Evolutionary conservation across 2,113 vertebrate species (phyloP), one percentile per base, ranked within the genome.

Genomic region (Tachysurus vachellii): DNA sequence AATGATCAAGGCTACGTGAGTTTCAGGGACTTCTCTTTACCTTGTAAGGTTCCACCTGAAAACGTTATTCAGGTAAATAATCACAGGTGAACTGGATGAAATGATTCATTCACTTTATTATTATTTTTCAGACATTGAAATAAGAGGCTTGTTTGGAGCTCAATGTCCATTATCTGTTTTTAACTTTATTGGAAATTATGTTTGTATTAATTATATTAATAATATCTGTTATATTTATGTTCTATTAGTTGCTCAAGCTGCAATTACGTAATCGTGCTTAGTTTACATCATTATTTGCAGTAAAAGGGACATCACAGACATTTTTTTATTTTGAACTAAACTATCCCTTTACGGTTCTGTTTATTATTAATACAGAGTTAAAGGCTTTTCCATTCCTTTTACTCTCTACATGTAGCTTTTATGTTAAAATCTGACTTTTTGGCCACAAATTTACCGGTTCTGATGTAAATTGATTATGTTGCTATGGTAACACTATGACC

Each of bases 1-100:
- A 79, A 93, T 85, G 88, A 89, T 13, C 36, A 83, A 81, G 92
- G 92, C 14, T 0, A 76, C 13, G 85, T 92, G 17, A 88, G 12
- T 83, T 93, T 95, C 36, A 90, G 4, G 88, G 66, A 83, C 0
- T 0, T 88, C 5, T 90, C 83, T 12, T 62, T 73, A 26, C 92
- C 90, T 1, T 59, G 13, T 42, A 93, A 93, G 61, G 11, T 92
- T 66, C 0, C 5, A 28, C 87, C 91, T 80, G 89, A 89, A 14
- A 88, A 11, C 26, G 88, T 64, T 88, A 85, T 89, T 17, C 89
- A 94, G 92, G 94, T 95, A 83, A 84, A 70, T 84, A 13, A 56
- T 2, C 42, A 42, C 17, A 36, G 0, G 8, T 53, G 54, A 79
- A 47, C 19, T 16, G 23, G 17, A 42, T 12, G 23, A 44, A 54